Evolutionary conservation across 2,797 vertebrate species (phyloP), one percentile per base, ranked within the genome.

Genomic region (Numenius phaeopus): DNA sequence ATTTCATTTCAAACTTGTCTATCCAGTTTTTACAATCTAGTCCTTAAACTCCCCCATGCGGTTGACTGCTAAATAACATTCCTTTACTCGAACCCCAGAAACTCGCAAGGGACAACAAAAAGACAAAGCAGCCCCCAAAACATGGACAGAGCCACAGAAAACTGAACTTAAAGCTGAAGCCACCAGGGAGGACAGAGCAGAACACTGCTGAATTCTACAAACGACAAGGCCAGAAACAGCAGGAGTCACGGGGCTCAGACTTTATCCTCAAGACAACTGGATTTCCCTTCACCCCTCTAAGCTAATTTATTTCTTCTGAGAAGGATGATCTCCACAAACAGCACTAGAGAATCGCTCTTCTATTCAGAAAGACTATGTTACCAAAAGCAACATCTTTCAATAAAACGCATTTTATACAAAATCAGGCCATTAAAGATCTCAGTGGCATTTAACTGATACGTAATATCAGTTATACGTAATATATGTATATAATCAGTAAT

Each of bases 31-130:
- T 32, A 39, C 62, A 93, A 16, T 0, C 30, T 7, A 58, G 93
- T 89, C 95, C 79, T 97, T 81, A 76, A 32, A 71, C 94, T 96
- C 96, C 95, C 90, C 90, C 94, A 59, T 6, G 96, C 70, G 94
- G 95, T 21, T 69, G 72, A 81, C n/a, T 54, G 59, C 40, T 78
- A 87, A 89, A 96, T 66, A 87, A 85, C 96, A 81, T 8, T 46
- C 79, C 37, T 66, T 79, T n/a, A 50, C 7, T 13, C 3, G 0
- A 44, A 64, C 47, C 11, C 24, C 67, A 29, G 37, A 42, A 83
- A 65, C 18, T 49, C 6, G 0, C 19, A 75, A 54, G n/a, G 58
- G 76, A 32, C 30, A 55, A 75, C 19, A 70, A 32, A 84, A 82
- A n/a, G 27, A 55, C 37, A 67, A 59, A 87, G 26, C 37, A 83